Evolutionary conservation across 2,888 invertebrate species (phyloP).

Genomic region (Sthenelais limicola): DNA sequence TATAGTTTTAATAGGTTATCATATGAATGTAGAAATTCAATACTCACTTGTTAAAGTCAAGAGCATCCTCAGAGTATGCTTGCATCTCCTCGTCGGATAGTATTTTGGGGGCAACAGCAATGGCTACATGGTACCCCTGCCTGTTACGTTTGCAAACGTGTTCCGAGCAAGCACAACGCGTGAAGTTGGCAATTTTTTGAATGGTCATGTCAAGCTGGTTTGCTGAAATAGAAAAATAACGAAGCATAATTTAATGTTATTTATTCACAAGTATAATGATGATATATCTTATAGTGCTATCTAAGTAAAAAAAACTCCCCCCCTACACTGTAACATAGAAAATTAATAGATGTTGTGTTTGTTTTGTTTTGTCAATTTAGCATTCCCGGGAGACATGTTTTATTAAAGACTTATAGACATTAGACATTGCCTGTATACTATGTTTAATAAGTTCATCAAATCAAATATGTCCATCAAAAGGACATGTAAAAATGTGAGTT

Average conservation of each 20-base stretch:
- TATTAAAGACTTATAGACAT: too few relatives aligned
- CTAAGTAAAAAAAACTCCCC: too few relatives aligned
- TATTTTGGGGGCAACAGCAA: constrained; percentile 22
- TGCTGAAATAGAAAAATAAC: neutral
- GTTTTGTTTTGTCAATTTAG: too few relatives aligned
- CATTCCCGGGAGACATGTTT: too few relatives aligned
- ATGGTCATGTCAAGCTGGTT: constrained; percentile 30
- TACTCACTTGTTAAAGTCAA: constrained; percentile 7
- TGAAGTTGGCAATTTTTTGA: constrained; percentile 22
- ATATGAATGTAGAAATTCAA: neutral
- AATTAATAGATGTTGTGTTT: too few relatives aligned
- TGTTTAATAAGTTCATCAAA: too few relatives aligned
- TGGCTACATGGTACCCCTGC: constrained; percentile 14
- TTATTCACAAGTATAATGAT: neutral
- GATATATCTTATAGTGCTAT: too few relatives aligned
- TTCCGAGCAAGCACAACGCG: constrained; percentile 18
- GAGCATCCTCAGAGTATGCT: neutral
- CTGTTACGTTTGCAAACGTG: neutral
- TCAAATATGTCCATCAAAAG: too few relatives aligned
- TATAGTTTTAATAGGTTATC: neutral
- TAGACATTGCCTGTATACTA: too few relatives aligned
- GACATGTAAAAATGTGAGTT: too few relatives aligned
- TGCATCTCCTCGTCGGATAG: constrained; percentile 10
- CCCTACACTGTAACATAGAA: too few relatives aligned
- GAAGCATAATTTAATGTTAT: neutral